Evolutionary conservation across 2,888 invertebrate genomes (phyloP), one percentile per base, ranked within the genome.

Genomic region (Drosophila mercatorum): DNA sequence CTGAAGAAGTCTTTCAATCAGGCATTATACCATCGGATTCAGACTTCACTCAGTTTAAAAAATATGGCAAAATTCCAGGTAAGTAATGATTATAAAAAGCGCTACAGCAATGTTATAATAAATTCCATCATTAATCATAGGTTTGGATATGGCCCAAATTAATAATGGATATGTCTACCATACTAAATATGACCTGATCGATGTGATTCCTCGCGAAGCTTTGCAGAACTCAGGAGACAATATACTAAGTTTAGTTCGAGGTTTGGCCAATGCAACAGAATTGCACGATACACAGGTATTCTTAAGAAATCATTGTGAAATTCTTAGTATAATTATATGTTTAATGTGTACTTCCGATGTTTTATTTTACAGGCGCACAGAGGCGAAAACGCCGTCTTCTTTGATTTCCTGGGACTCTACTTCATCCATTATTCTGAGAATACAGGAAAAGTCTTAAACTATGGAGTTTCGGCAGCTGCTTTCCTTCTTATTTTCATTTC

Each of bases 121-220:
- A 7, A 7, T 14, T n/a, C 2, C 0, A 2, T 26, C 2, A 53
- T 26, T 8, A 12, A 10, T 22, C 12, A 2, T 94, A 81, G 96
- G 96, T 22, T 91, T 97, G 43, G 97, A 97, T 91, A 94, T 97
- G 80, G 97, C 96, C 0, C 96, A 96, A 90, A 93, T 94, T 5
- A 94, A 95, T 57, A 96, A 96, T 93, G 96, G 96, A 0, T 95
- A 95, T 88, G 95, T 96, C 22, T 97, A 96, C 92, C 96, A 96
- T 92, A 97, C 97, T 0, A 94, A 94, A 51, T 95, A 95, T 92
- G 97, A 97, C 91, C 91, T 88, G 22, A 94, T 94, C 0, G 93
- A 94, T 2, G 92, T 94, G 6, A 94, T 97, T 26, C 93, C 94
- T 26, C 90, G 94, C 0, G 96, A 96, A 0, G 95, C 96, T 7